Conservation (phyloP, 2,888 invertebrate genomes). For the Hemistola chrysoprasaria region DNA sequence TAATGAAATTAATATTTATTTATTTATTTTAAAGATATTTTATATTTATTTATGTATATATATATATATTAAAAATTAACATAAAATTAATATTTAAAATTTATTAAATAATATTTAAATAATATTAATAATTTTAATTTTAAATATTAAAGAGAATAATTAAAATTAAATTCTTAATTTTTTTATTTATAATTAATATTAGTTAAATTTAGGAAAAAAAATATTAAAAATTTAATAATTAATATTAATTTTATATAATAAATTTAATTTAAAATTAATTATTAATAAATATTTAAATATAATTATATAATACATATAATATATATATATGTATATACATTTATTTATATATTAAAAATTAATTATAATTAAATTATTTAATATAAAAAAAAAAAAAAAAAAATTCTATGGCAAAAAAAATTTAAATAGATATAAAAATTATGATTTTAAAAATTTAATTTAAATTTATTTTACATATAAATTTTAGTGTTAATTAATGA, state of each 20-base stretch:
- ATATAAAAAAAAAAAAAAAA: conserved; percentile 57
- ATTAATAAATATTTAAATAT: conserved; percentile 13
- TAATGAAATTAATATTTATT: conserved; percentile 28
- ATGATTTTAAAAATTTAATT: conserved; percentile 73
- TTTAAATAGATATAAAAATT: conserved; percentile 65
- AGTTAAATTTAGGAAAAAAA: conserved; percentile 20
- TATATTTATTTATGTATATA: conserved; percentile 27
- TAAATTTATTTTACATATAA: conserved; percentile 80
- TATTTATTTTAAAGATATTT: conserved; percentile 33
- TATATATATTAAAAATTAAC: conserved; percentile 38
- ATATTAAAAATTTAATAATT: conserved; percentile 30
- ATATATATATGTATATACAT: conserved; percentile 7
- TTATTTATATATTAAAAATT: conserved; percentile 8
- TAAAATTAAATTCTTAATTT: conserved; percentile 8
- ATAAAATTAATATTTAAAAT: conserved; percentile 32
- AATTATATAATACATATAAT: conserved; percentile 8
- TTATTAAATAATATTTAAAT: conserved; percentile 23
- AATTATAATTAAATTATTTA: conserved; percentile 23
- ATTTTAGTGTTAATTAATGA: conserved; percentile 65
- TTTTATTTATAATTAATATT: conserved; percentile 15
- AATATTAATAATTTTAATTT: conserved; percentile 14
- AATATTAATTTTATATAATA: conserved; percentile 17
- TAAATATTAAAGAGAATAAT: conserved; percentile 16
- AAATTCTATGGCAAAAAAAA: conserved; percentile 48
- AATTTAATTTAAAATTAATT: conserved; percentile 21